Evolutionary conservation across 2,888 invertebrate species (phyloP).

Genomic region (Poecilus cupreus): DNA sequence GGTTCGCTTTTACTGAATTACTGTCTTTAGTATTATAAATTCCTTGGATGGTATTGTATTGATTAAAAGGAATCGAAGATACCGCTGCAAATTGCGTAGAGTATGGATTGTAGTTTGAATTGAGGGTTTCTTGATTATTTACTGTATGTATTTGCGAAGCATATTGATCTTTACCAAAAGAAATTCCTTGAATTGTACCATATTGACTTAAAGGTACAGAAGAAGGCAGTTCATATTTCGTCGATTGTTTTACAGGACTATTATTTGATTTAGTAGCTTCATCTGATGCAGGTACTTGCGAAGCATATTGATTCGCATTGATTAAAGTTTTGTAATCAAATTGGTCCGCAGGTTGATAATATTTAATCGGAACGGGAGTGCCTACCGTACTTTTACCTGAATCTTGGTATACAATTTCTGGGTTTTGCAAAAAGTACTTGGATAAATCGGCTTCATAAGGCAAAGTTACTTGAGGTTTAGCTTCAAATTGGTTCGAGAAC

Average conservation of each 20-base stretch:
- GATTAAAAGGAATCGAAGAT: not conserved
- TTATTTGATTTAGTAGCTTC: too few species aligned
- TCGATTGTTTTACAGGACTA: not conserved
- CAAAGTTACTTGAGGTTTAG: not conserved
- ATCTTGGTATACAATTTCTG: not conserved
- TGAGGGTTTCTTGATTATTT: too few species aligned
- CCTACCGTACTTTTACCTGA: not conserved
- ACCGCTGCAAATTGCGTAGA: not conserved
- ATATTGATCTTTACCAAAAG: not conserved
- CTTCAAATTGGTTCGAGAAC: not conserved
- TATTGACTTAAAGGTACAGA: not conserved
- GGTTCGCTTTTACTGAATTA: not conserved
- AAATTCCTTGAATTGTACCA: not conserved
- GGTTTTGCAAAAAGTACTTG: not conserved
- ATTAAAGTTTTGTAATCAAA: not conserved
- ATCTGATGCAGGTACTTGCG: not conserved
- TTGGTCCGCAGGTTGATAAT: not conserved
- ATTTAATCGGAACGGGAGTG: not conserved
- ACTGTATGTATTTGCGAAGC: not conserved
- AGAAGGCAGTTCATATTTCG: not conserved
- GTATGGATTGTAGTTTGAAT: too few species aligned
- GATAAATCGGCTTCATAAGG: not conserved
- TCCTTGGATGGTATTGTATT: not conserved
- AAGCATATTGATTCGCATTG: not conserved
- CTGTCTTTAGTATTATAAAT: not conserved